Evolutionary conservation across 2,888 invertebrate genomes (phyloP), one percentile per base, ranked within the genome.

Genomic region (Gortyna flavago): DNA sequence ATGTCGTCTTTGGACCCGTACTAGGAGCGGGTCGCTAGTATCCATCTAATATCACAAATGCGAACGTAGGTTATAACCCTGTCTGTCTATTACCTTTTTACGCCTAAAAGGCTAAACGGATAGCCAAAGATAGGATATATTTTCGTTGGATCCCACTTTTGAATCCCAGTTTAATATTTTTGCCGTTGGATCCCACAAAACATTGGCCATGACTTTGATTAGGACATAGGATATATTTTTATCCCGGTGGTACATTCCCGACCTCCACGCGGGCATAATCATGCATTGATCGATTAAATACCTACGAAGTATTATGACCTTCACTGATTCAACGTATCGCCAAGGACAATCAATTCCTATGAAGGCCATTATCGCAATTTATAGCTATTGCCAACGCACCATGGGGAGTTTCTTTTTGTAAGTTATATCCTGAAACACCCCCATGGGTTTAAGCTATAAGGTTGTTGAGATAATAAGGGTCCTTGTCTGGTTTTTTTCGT

Each of bases 301-400:
- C 0, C 16, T 48, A 77, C 38, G 16, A 62, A 48, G 2, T 48
- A 64, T n/a, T 62, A 65, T 65, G 64, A 65, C 74, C 66, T 71
- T 62, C 61, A 69, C 16, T 59, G 61, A 61, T 77, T 72, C 70
- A 81, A 73, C 32, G 74, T 73, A 73, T 65, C 3, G 65, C 48
- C 78, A 76, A 84, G 84, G 84, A 3, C 62, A 62, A 84, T 84
- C 84, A 78, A 84, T 84, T 72, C 21, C 13, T 41, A 16, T 32
- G 74, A 75, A 74, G 57, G 77, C n/a, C 62, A 59, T 71, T 73
- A 32, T 77, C 35, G 80, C 41, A 61, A 72, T 77, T 77, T 48
- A 85, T 71, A 66, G 9, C 44, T n/a, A 32, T 44, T 72, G 29
- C 21, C 29, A 75, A 76, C 68, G 62, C 71, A 73, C 38, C 48